Base-by-base conservation (phyloP, 2,797 vertebrate species). In the Enteromius argenteus region DNA sequence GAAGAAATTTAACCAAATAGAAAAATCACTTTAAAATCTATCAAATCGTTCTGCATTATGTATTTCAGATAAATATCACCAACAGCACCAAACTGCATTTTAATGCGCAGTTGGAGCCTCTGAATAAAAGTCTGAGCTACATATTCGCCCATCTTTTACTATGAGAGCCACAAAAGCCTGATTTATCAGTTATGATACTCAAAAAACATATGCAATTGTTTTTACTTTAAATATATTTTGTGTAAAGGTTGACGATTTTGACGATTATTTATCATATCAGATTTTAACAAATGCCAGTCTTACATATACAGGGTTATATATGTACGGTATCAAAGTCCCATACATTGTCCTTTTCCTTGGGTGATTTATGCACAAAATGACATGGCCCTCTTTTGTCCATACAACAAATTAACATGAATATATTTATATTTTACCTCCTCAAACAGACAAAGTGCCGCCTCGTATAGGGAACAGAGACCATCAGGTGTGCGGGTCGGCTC, bases 391-490 rank as follows among this genome's bases (percentile, higher is more conserved):
- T 17, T 21, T 56, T 23, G 6, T 37, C 13, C 53, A 75, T 39
- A 9, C n/a, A 19, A 60, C n/a, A 17, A 23, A 58, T 23, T 27
- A 13, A 30, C 10, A 69, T 15, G 1, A 11, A 44, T 60, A 37
- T 44, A 32, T 73, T 2, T 67, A 13, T 58, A 14, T 86, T 92
- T 94, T 88, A 96, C 96, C 94, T 96, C 95, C 80, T 96, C 95
- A 91, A 96, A 95, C 82, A 96, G 91, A 86, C 94, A 95, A 67
- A 96, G 93, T 32, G 95, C 95, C 19, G 98, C 97, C 87, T 99
- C 98, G 0, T 99, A 99, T 27, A 99, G 89, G 0, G 98, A 99
- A 84, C 98, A 99, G 4, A 99, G 92, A 49, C 97, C 97, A 37
- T 99, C 98, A 1, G 96, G 90, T 0, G 96, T 97, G 79, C 97